Evolutionary conservation across 1,140 invertebrate genomes (phyloP), one percentile per base, ranked within the genome.

Genomic region (Drosophila littoralis): DNA sequence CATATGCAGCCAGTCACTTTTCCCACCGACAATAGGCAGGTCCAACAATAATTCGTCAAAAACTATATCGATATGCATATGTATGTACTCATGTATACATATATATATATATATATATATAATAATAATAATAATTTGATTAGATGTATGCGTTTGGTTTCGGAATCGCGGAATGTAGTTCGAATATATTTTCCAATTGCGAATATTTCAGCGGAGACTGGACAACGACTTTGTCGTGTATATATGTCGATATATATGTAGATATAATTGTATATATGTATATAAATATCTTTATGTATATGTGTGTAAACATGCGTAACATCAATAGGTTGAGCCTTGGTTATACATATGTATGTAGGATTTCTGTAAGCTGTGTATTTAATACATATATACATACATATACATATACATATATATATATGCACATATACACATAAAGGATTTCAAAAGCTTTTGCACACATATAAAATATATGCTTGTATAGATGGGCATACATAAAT

Each of bases 381-480:
- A 13, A 15, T 61, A 15, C 45, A 65, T 64, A n/a, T n/a, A 17
- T 40, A 48, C 12, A 59, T 51, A 58, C 36, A 48, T 9, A 15
- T 32, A 36, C 46, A 28, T 46, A 45, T 46, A 67, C 2, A 28
- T 36, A 58, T 45, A 46, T 46, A 65, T 13, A 13, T 36, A 52
- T 55, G 10, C 17, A 48, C 51, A 22, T 51, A 6, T 45, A 42
- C 32, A 48, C 38, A 50, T 45, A 28, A 32, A 58, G 36, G 40
- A 17, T 40, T 38, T 22, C 28, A 17, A 54, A 22, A 63, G 51
- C 32, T 55, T 50, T 55, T 40, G 52, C 57, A 43, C 40, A 57
- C 38, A 52, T 54, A 54, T 43, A 52, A 65, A 42, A 45, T 54
- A 42, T 52, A 22, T 52, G n/a, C n/a, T n/a, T n/a, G 6, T 43